Base-by-base conservation (phyloP, 2,888 invertebrate genomes). In the Limenitis camilla region DNA sequence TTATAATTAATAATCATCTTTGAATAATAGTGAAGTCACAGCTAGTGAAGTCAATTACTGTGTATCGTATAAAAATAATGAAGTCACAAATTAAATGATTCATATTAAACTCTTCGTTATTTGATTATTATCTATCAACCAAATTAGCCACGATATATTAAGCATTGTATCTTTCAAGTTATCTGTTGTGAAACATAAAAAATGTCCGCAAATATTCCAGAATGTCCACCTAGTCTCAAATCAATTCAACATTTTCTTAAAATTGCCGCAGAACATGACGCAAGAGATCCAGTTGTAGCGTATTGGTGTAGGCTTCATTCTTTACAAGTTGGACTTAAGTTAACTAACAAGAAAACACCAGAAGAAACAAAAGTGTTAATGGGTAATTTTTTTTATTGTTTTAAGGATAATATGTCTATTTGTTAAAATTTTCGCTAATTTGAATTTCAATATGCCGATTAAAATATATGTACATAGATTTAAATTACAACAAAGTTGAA, bases 301-400 rank as follows among this genome's bases (percentile, higher is more conserved):
- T 99, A 98, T 80, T 99, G 98, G 96, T 92, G 96, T 76, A 92
- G 98, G 29, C 90, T 98, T 49, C 95, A 96, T 83, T 96, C 97
- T 0, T 89, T 98, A 49, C 97, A 98, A 88, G 90, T 92, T 51
- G 98, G 95, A 0, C 90, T 99, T 62, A 94, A 94, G 74, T 69
- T 91, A 58, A 94, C 90, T 66, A 81, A 76, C 4, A 94, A 91
- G 45, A 95, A 94, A 74, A 93, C 94, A 40, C 91, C 94, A 1
- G 94, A 96, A 65, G 98, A 97, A 72, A 94, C 95, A 0, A 91
- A 91, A 71, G 89, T 97, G 61, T 84, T 98, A 9, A 81, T 93
- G 65, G 88, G 91, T 91, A 76, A 70, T 49, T 28, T 47, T 29
- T 30, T 11, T 56, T 49, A 32, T 28, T 11, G 7, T 49, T 10